Evolutionary conservation across 1,140 invertebrate genomes (phyloP), one percentile per base, ranked within the genome.

Genomic region (Medauroidea extradentata): DNA sequence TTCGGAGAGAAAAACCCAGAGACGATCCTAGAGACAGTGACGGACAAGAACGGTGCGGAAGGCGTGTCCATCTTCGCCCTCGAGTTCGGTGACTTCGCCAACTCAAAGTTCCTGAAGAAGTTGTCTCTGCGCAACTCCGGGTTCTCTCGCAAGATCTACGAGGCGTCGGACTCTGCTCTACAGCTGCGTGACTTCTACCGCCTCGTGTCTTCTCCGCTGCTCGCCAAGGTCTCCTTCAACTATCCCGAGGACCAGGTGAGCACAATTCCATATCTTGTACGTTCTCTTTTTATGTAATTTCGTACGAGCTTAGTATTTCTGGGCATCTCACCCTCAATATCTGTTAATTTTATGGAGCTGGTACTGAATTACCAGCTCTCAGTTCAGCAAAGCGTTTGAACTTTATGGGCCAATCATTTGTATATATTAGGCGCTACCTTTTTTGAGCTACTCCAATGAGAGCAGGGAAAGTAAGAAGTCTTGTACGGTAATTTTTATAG

Each of bases 121-220:
- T 54, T 79, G 1, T 68, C 74, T 1, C 54, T 73, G 5, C 71
- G 77, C 64, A 80, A 79, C 60, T 61, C 69, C 16, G 78, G 77
- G 0, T 70, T 77, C 56, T 73, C 74, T 2, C 60, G 77, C 14
- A 74, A 73, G 61, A 81, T 81, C 23, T 79, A 79, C 59, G 77
- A 75, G 61, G 78, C 71, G 19, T 66, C 73, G 0, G 77, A 80
- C 64, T 74, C 78, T 0, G 66, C 67, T n/a, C 60, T 78, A 4
- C 77, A 81, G 61, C 68, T 80, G 8, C 66, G 74, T 24, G 72
- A 71, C 46, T 80, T 81, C 64, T 81, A 77, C 65, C 66, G 71
- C 23, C 5, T 11, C 78, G 68, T 81, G 24, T 69, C 78, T 1
- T 72, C 73, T 0, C 75, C 78, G 13, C 61, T 79, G 1, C 65